Percentiles rank a stretch among this genome's conserved stretches.
phyloP scores from a whole-genome alignment of 53 echinoderm and acorn worm species.

The Actinopyga echinites region DNA sequence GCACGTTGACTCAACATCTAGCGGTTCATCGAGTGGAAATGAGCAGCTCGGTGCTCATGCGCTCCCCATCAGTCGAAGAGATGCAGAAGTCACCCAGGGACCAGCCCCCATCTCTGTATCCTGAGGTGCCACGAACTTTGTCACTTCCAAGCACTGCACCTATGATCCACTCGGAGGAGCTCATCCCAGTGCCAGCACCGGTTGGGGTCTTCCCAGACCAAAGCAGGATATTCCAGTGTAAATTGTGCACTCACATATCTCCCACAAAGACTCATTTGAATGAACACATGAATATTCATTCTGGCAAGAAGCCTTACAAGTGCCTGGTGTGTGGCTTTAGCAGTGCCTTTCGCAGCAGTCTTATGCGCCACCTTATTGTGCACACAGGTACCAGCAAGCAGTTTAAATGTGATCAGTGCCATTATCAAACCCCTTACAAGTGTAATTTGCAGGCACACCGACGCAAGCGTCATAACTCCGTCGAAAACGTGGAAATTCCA shows the following conservation, averaged over 20 bases:
- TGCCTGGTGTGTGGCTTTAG: constrained; percentile 98
- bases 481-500: constrained; percentile 44
- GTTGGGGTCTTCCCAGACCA: constrained; percentile 72
- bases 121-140: constrained; percentile 55
- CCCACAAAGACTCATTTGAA: constrained; percentile 93
- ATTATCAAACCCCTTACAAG: constrained; percentile 98
- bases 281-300: constrained; percentile 98
- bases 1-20: constrained; percentile 85
- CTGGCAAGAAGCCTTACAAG: constrained; percentile 98
- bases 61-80: constrained; percentile 52
- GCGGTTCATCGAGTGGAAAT: constrained; percentile 82
- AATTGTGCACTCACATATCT: constrained; percentile 91
- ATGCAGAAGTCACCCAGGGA: constrained; percentile 52
- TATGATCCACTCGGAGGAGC: constrained; percentile 66
- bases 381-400: constrained; percentile 98
- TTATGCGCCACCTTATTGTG: constrained; percentile 96
- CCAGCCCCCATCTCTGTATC: constrained; percentile 56
- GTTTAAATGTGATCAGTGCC: constrained; percentile 97
- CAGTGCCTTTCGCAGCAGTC: constrained; percentile 99
- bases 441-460: constrained; percentile 95
- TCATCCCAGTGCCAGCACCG: constrained; percentile 58
- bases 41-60: constrained; percentile 66
- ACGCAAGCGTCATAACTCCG: constrained; percentile 80
- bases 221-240: constrained; percentile 94
- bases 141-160: constrained; percentile 50